phyloP scores from a whole-genome alignment of 2,113 vertebrate species.

The Tiliqua scincoides region DNA sequence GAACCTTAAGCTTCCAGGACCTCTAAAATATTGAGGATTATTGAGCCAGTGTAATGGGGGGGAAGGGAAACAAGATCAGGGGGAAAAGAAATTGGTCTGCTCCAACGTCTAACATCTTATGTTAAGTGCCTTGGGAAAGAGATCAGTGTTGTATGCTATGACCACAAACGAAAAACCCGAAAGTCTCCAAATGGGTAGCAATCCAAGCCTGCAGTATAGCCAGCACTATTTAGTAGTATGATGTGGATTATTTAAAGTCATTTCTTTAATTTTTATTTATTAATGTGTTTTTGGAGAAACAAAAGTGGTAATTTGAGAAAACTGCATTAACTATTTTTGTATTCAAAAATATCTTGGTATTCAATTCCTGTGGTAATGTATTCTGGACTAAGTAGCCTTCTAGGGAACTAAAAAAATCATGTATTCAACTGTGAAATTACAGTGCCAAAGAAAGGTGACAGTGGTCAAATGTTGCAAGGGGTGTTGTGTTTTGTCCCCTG shows the following conservation, averaged over 20 bases:
- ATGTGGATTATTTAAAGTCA: background rate
- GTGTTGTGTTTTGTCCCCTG: background rate
- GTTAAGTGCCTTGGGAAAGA: too few species aligned
- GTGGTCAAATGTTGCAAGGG: conserved; percentile 11
- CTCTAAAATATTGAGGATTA: too few species aligned
- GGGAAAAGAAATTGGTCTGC: too few species aligned
- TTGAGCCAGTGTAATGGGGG: too few species aligned
- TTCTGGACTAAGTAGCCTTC: conserved; percentile 27
- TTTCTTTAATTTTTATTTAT: background rate
- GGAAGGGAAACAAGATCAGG: too few species aligned
- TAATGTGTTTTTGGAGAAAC: background rate
- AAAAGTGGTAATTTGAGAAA: conserved; percentile 3
- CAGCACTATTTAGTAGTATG: conserved; percentile 17
- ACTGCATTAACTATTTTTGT: background rate
- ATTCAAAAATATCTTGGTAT: conserved; percentile 10
- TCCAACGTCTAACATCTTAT: too few species aligned
- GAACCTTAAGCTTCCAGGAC: too few species aligned
- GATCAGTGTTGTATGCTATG: too few species aligned
- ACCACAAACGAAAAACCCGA: background rate
- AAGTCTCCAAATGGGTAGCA: background rate
- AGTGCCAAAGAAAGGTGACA: conserved; percentile 19
- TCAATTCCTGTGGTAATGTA: conserved; percentile 20
- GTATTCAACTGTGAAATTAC: background rate
- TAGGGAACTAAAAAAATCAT: conserved; percentile 21
- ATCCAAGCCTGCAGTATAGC: too few species aligned